Percentiles rank a stretch among this genome's conserved stretches.
These are phyloP conservation scores for Taeniopygia guttata DNA, from an alignment of 2,797 vertebrate genomes.

Conservation along the genomic window DNA sequence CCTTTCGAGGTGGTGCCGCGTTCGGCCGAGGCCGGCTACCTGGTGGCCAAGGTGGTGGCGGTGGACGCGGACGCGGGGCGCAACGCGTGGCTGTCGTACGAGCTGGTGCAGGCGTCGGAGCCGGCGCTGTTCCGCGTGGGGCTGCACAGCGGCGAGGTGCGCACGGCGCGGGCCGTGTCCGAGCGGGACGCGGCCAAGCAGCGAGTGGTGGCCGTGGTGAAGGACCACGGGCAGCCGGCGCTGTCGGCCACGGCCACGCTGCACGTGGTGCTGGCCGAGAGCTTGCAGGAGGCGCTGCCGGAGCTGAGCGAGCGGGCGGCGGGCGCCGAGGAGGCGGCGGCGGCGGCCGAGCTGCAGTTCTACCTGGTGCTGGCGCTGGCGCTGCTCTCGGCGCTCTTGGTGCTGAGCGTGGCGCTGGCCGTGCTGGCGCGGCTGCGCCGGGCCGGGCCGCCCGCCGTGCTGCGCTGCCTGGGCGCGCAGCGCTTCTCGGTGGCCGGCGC, in stretches of 20 bases:
- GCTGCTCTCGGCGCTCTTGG: too few species aligned
- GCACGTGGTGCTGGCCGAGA: slow-evolving; percentile 59
- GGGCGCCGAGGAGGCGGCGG: too few species aligned
- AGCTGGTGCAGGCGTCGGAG: neutral
- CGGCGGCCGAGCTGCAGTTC: too few species aligned
- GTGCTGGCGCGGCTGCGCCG: too few species aligned
- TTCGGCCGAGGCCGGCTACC: neutral
- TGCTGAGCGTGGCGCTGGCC: too few species aligned
- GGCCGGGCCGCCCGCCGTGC: too few species aligned
- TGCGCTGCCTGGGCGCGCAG: neutral
- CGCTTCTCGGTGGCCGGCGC: slow-evolving; percentile 43
- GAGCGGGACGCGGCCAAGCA: slow-evolving; percentile 78
- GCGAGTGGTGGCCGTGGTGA: slow-evolving; percentile 73
- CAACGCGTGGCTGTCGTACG: slow-evolving; percentile 52
- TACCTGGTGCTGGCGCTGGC: too few species aligned
- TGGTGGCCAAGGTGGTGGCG: slow-evolving; percentile 45
- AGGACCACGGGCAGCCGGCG: slow-evolving; percentile 46
- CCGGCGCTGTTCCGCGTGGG: slow-evolving; percentile 18
- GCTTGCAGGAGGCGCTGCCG: slow-evolving; percentile 63
- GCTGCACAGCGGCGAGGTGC: slow-evolving; percentile 48
- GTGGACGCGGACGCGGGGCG: slow-evolving; percentile 36
- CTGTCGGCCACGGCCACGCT: slow-evolving; percentile 57
- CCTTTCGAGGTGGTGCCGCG: slow-evolving; percentile 12
- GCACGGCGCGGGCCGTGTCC: slow-evolving; percentile 41
- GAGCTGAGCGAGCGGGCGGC: neutral